Percentiles rank a stretch among this genome's conserved stretches.
phyloP scores from a whole-genome alignment of 2,113 vertebrate genomes.

The Sturnus vulgaris region DNA sequence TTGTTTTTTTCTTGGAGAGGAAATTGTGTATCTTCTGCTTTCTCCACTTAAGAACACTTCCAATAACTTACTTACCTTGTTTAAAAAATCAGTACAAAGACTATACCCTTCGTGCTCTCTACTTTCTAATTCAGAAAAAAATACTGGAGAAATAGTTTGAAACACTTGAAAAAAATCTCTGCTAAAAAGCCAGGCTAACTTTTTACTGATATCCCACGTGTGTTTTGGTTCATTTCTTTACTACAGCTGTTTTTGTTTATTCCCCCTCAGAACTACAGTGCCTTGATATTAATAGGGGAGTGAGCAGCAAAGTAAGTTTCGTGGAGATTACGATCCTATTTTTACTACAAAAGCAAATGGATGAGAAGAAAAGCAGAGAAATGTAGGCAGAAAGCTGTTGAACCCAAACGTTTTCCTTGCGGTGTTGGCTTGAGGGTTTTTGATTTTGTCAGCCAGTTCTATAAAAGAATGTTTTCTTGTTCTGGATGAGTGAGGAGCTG shows the following conservation, averaged over 20 bases:
- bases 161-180: neutral
- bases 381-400: neutral
- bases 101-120: neutral
- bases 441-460: neutral
- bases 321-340: neutral
- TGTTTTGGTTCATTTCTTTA: neutral
- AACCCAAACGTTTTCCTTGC: neutral
- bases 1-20: neutral
- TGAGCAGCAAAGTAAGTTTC: neutral
- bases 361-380: neutral
- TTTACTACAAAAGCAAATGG: neutral
- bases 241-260: neutral
- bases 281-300: neutral
- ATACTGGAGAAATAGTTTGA: neutral
- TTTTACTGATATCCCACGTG: neutral
- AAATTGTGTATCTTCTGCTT: neutral
- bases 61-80: neutral
- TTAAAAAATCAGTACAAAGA: neutral
- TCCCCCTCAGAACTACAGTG: neutral
- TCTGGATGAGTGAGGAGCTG: neutral
- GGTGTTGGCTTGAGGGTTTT: neutral
- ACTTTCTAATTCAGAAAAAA: neutral
- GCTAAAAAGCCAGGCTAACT: neutral
- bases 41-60: neutral
- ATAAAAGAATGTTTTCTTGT: neutral